Evolutionary conservation across 2,113 vertebrate species (phyloP).

Genomic region (Oncorhynchus nerka): DNA sequence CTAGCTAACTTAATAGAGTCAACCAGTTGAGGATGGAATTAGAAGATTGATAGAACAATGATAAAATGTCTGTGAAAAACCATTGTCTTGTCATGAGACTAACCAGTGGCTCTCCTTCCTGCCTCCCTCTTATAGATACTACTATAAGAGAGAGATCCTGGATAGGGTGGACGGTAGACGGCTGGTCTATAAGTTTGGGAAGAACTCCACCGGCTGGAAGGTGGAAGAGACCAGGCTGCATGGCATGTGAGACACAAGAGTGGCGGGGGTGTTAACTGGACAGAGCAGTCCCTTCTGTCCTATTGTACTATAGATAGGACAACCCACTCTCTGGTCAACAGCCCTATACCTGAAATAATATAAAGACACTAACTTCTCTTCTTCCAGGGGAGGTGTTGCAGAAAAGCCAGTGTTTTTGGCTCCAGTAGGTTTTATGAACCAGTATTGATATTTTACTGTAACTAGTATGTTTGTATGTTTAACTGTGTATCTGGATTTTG

Average conservation of each 20-base stretch:
- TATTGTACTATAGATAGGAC: neutral
- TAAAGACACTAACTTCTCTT: constrained; percentile 67
- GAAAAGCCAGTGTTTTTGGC: constrained; percentile 78
- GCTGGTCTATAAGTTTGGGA: constrained; percentile 97
- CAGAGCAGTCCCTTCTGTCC: constrained; percentile 6
- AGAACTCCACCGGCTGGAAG: constrained; percentile 95
- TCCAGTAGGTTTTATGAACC: constrained; percentile 81
- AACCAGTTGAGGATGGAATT: neutral
- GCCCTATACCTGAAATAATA: constrained; percentile 6
- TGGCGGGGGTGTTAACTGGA: neutral
- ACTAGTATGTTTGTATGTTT: constrained; percentile 6
- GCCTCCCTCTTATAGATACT: constrained; percentile 78
- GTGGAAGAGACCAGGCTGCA: constrained; percentile 73
- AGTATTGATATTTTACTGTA: constrained; percentile 47
- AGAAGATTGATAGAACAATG: too few relatives aligned
- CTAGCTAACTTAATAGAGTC: neutral
- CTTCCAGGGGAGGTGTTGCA: constrained; percentile 56
- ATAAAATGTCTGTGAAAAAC: too few relatives aligned
- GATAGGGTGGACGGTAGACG: constrained; percentile 92
- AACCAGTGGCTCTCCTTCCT: too few relatives aligned
- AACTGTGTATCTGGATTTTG: neutral
- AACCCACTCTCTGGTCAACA: neutral
- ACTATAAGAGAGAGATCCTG: constrained; percentile 96
- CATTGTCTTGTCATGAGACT: too few relatives aligned
- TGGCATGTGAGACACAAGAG: constrained; percentile 60